Conservation (phyloP, 2,888 invertebrate species). For the Drosophila percnosoma region DNA sequence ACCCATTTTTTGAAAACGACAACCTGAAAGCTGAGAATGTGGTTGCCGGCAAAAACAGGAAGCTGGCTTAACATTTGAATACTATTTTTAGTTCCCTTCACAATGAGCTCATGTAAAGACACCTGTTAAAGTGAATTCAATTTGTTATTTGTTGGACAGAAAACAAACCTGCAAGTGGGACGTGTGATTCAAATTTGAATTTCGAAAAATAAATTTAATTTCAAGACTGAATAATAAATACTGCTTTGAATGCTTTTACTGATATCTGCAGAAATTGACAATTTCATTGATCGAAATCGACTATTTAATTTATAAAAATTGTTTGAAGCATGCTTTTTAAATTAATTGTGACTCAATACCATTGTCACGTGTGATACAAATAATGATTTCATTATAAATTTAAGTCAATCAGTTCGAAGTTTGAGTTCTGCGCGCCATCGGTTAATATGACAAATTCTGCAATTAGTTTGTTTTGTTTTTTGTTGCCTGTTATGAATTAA, state of each 20-base stretch:
- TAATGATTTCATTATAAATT: background rate
- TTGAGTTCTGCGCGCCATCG: conserved; percentile 6
- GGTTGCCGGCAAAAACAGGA: conserved; percentile 44
- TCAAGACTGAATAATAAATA: no score
- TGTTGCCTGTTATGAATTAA: conserved; percentile 54
- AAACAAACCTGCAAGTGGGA: conserved; percentile 37
- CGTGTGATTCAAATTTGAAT: conserved; percentile 28
- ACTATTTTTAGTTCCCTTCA: conserved; percentile 10
- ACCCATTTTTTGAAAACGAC: conserved; percentile 27
- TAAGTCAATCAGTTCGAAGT: conserved; percentile 24
- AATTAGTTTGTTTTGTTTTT: background rate
- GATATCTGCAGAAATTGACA: conserved; percentile 26
- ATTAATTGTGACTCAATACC: no score
- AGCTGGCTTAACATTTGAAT: conserved; percentile 14
- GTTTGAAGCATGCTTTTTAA: background rate
- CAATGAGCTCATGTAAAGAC: conserved; percentile 14
- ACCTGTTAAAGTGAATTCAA: background rate
- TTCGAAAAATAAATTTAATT: background rate
- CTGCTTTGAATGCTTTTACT: no score
- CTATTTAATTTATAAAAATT: background rate
- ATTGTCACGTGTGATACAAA: background rate
- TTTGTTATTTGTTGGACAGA: no score
- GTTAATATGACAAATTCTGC: background rate
- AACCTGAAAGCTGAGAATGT: conserved; percentile 23
- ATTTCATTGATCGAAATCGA: conserved; percentile 35